Evolutionary conservation across 2,888 invertebrate genomes (phyloP).

Genomic region (Hypercompe scribonia): DNA sequence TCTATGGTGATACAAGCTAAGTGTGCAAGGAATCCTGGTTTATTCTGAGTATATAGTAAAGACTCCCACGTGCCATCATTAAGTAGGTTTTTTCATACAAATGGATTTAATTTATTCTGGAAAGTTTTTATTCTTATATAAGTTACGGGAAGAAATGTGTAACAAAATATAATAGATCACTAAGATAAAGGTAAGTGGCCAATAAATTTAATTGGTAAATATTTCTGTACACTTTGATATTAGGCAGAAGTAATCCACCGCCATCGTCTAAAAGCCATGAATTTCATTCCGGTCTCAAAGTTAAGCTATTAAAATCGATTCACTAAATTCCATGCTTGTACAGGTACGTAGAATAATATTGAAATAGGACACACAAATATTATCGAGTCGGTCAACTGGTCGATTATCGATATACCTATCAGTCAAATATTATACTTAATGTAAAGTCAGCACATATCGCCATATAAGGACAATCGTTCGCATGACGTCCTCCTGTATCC

Average conservation of each 20-base stretch:
- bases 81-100: background rate
- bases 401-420: constrained; percentile 29
- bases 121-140: background rate
- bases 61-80: background rate
- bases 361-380: background rate
- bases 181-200: too few relatives aligned
- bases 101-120: too few relatives aligned
- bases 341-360: background rate
- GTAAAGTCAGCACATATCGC: constrained; percentile 30
- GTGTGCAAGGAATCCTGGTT: too few relatives aligned
- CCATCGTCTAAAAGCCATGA: background rate
- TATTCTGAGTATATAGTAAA: background rate
- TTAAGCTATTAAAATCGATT: background rate
- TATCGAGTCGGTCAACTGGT: constrained; percentile 5
- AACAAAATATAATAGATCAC: too few relatives aligned
- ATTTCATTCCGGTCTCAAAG: background rate
- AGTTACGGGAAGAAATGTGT: background rate
- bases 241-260: background rate
- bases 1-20: too few relatives aligned
- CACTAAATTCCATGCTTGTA: background rate
- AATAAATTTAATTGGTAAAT: too few relatives aligned
- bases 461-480: constrained; percentile 43
- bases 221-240: background rate
- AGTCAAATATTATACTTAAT: constrained; percentile 29
- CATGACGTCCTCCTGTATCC: constrained; percentile 38